Base-by-base conservation (phyloP, 2,888 invertebrate genomes). In the Seira sanloemensis region DNA sequence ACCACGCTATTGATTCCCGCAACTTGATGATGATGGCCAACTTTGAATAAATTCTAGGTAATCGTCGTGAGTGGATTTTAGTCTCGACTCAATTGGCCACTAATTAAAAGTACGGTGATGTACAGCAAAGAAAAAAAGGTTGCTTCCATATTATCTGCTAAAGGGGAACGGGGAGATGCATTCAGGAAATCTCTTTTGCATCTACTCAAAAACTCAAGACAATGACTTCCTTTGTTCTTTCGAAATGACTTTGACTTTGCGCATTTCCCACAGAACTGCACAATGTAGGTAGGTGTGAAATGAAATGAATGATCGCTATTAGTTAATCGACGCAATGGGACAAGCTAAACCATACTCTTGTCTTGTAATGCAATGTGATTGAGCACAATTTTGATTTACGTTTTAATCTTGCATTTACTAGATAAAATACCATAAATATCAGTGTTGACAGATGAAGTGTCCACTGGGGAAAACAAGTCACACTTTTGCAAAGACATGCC, bases 71-170 rank as follows among this genome's bases (percentile, higher is more conserved):
- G 75, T 72, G 65, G 65, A 21, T 21, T 21, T 66, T 21, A n/a
- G 68, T 68, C 37, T 24, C 16, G 54, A 25, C 78, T 84, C 84
- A 84, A 84, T 84, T 66, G 74, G 72, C 68, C 74, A 71, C 75
- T 84, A 84, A 84, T 84, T 84, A 84, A 84, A 74, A 84, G 26
- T 23, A 62, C 79, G 65, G 58, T 73, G 69, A 54, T 25, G 68
- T 16, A 50, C 21, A 58, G 37, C 25, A 78, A 58, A 75, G 73
- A 58, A 18, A 66, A 21, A 67, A 67, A 67, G 1, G 23, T 25
- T 24, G 9, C 19, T 19, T 71, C 50, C 71, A 71, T n/a, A n/a
- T n/a, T n/a, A n/a, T 71, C 50, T 71, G 37, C 46, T 50, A 2
- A 7, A 69, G 27, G 9, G 46, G 37, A 71, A 71, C 19, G 27